Evolutionary conservation across 2,113 vertebrate species (phyloP).

Genomic region (Seriola rivoliana): DNA sequence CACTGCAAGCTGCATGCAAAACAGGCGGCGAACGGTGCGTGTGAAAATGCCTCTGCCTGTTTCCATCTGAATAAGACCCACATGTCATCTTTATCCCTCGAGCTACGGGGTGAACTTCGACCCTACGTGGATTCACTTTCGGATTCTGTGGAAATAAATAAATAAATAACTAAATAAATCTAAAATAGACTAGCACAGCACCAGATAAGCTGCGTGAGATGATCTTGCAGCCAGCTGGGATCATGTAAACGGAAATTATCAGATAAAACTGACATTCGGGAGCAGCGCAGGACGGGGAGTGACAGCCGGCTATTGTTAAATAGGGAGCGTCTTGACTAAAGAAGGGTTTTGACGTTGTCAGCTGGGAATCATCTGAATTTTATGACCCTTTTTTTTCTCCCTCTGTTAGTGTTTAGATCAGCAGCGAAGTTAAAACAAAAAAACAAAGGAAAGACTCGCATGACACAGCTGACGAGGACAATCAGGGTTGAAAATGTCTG

Average conservation of each 20-base stretch:
- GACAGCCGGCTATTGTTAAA: slow-evolving; percentile 23
- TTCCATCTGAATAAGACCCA: slow-evolving; percentile 46
- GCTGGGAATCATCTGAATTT: slow-evolving; percentile 30
- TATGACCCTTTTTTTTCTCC: slow-evolving; percentile 24
- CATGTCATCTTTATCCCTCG: slow-evolving; percentile 18
- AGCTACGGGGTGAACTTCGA: slow-evolving; percentile 15
- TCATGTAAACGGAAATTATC: slow-evolving; percentile 11
- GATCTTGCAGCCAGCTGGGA: slow-evolving; percentile 16
- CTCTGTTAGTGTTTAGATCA: slow-evolving; percentile 8
- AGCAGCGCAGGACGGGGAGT: neutral
- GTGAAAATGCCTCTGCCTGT: slow-evolving; percentile 23
- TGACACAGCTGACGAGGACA: neutral
- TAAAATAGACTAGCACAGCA: neutral
- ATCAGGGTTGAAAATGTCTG: neutral
- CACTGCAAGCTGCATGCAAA: slow-evolving; percentile 57
- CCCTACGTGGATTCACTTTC: neutral
- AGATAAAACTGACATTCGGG: slow-evolving; percentile 45
- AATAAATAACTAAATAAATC: neutral
- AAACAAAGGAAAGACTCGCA: neutral
- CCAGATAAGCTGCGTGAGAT: slow-evolving; percentile 19
- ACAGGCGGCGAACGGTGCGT: slow-evolving; percentile 18
- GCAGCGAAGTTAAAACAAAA: neutral
- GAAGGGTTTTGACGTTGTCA: slow-evolving; percentile 15
- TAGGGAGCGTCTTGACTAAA: slow-evolving; percentile 13
- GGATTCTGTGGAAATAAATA: neutral